Conservation (phyloP, 64 coral and sea anemone species). For the Orbicella faveolata region DNA sequence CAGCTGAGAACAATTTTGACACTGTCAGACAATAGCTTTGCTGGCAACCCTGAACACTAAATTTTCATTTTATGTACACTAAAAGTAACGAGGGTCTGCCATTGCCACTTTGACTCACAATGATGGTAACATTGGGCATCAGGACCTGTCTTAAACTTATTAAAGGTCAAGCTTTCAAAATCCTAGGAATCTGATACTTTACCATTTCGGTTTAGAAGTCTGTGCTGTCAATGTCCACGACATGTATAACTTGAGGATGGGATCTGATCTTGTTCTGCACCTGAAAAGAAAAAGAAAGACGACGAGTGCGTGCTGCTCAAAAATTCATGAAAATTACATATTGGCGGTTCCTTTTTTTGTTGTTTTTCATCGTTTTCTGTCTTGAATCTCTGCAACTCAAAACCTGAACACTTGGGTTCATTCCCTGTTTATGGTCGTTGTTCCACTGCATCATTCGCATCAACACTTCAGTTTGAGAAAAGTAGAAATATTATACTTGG, state of each 20-base stretch:
- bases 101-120: too few relatives aligned
- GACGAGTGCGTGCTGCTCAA: slow-evolving; percentile 93
- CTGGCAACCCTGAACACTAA: too few relatives aligned
- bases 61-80: too few relatives aligned
- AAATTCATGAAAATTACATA: slow-evolving; percentile 21
- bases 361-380: slow-evolving; percentile 8
- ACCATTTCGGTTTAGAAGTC: slow-evolving; percentile 36
- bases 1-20: too few relatives aligned
- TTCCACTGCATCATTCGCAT: not conserved
- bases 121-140: not conserved
- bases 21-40: too few relatives aligned
- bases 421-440: not conserved
- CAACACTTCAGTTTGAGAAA: not conserved
- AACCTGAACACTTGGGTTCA: slow-evolving; percentile 11
- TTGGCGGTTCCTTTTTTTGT: not conserved
- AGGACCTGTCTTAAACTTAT: not conserved
- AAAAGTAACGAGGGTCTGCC: too few relatives aligned
- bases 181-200: slow-evolving; percentile 47
- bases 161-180: slow-evolving; percentile 34
- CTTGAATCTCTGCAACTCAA: not conserved
- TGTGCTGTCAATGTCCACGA: not conserved
- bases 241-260: not conserved
- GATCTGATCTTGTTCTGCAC: slow-evolving; percentile 28
- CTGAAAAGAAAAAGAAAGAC: slow-evolving; percentile 96
- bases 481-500: slow-evolving; percentile 50